Evolutionary conservation across 2,113 vertebrate genomes (phyloP).

Genomic region (Corythornis cristatus): DNA sequence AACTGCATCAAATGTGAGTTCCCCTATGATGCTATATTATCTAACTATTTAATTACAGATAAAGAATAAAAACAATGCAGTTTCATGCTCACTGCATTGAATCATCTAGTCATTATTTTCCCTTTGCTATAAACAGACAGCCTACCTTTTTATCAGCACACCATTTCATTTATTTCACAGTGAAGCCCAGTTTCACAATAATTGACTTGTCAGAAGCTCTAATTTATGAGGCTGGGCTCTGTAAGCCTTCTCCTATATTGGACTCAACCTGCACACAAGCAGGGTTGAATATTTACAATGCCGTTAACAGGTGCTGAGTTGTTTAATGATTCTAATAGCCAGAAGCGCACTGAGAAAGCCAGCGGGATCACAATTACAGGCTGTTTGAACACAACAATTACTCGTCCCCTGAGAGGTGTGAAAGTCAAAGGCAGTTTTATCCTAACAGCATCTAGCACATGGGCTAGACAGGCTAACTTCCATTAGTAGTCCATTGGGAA

Average conservation of each 20-base stretch:
- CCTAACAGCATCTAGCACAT: constrained; percentile 86
- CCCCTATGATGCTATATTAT: constrained; percentile 62
- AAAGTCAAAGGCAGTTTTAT: constrained; percentile 89
- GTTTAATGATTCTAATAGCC: constrained; percentile 96
- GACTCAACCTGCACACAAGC: constrained; percentile 85
- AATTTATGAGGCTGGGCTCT: constrained; percentile 89
- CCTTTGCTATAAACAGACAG: constrained; percentile 81
- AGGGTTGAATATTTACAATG: constrained; percentile 97
- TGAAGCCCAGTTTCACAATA: constrained; percentile 86
- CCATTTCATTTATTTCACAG: constrained; percentile 87
- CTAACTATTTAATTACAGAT: constrained; percentile 80
- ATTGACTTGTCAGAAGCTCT: constrained; percentile 89
- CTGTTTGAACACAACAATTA: constrained; percentile 90
- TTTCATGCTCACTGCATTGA: constrained; percentile 79
- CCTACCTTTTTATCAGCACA: constrained; percentile 83
- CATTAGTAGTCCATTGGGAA: constrained; percentile 81
- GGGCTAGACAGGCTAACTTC: constrained; percentile 83
- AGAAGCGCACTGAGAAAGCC: constrained; percentile 87
- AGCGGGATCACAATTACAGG: constrained; percentile 89
- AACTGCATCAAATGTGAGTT: constrained; percentile 40
- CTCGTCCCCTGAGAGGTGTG: constrained; percentile 81
- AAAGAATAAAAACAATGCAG: constrained; percentile 78
- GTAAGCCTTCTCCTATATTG: constrained; percentile 85
- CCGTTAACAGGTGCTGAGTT: constrained; percentile 97
- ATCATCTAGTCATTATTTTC: constrained; percentile 82